Evolutionary conservation across 2,888 invertebrate genomes (phyloP).

Genomic region (Acleris cristana): DNA sequence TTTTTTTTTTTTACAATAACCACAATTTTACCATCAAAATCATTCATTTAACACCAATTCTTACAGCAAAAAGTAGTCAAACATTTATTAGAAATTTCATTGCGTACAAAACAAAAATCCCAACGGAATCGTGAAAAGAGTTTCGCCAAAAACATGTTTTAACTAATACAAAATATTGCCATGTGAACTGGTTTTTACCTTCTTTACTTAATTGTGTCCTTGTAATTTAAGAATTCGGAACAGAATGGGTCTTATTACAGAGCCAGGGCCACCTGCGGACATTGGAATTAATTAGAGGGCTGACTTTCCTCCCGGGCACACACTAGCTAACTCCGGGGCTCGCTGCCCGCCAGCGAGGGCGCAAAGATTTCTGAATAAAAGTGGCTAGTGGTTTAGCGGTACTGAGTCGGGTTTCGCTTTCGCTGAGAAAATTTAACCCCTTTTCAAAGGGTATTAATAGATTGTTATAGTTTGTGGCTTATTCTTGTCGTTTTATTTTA

Average conservation of each 20-base stretch:
- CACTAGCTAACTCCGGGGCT: background rate
- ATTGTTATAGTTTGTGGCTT: too few relatives aligned
- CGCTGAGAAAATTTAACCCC: too few relatives aligned
- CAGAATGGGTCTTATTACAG: slow-evolving; percentile 23
- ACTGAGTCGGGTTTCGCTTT: too few relatives aligned
- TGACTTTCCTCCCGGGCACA: slow-evolving; percentile 7
- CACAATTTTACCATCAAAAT: too few relatives aligned
- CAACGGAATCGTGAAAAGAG: background rate
- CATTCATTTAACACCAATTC: too few relatives aligned
- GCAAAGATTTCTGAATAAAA: slow-evolving; percentile 7
- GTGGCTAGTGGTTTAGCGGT: background rate
- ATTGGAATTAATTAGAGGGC: slow-evolving; percentile 28
- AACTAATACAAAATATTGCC: background rate
- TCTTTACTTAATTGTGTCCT: slow-evolving; percentile 23
- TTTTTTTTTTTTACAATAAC: too few relatives aligned
- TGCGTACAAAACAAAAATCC: background rate
- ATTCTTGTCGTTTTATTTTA: too few relatives aligned
- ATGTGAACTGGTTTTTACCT: slow-evolving; percentile 5
- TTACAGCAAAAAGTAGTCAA: too few relatives aligned
- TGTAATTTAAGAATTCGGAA: slow-evolving; percentile 22
- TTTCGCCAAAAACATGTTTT: background rate
- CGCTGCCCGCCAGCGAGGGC: background rate
- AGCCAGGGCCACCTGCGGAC: slow-evolving; percentile 24
- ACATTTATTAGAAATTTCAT: background rate
- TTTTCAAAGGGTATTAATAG: too few relatives aligned